These are phyloP conservation scores for Oophaga sylvatica DNA, from an alignment of 2,797 vertebrate genomes.

Conservation along the genomic window DNA sequence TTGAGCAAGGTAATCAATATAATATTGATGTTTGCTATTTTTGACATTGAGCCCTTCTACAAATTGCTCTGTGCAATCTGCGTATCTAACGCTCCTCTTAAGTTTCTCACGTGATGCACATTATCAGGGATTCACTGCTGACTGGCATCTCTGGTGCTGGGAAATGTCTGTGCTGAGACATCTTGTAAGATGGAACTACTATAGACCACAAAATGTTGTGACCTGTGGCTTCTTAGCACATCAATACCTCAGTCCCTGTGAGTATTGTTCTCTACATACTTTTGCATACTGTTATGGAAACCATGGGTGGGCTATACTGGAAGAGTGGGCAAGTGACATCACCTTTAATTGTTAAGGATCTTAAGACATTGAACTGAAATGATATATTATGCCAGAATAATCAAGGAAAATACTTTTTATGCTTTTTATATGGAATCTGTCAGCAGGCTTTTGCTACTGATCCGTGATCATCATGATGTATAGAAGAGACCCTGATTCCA, in stretches of 20 bases:
- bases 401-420: too few species aligned
- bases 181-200: background rate
- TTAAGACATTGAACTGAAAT: background rate
- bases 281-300: background rate
- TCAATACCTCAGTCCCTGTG: background rate
- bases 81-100: background rate
- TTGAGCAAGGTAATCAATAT: slow-evolving; percentile 90
- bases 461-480: too few species aligned
- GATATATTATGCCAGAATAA: too few species aligned
- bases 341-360: background rate
- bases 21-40: slow-evolving; percentile 8
- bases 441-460: too few species aligned
- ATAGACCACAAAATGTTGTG: background rate
- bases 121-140: background rate
- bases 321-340: background rate
- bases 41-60: background rate
- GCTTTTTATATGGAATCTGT: too few species aligned
- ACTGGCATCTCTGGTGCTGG: background rate
- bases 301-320: background rate
- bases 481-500: too few species aligned
- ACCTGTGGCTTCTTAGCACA: background rate
- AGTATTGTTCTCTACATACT: background rate
- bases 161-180: background rate
- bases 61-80: background rate
- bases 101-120: background rate